Percentiles rank a stretch among this genome's conserved stretches.
phyloP scores from a whole-genome alignment of 1,140 invertebrate species.

The Dendroctonus valens region DNA sequence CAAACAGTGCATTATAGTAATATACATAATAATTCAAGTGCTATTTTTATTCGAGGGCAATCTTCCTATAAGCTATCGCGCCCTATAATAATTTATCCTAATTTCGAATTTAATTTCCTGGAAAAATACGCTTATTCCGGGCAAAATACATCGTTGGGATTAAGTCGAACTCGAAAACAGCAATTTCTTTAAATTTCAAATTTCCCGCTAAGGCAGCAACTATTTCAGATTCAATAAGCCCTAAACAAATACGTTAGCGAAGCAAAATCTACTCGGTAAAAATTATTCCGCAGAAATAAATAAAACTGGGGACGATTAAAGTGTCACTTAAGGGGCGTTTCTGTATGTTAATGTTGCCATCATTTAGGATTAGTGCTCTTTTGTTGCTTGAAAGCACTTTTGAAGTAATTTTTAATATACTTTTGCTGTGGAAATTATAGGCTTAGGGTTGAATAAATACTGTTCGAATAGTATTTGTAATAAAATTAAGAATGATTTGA shows the following conservation, averaged over 20 bases:
- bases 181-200: conserved; percentile 6
- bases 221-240: conserved; percentile 8
- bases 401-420: conserved; percentile 8
- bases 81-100: no score
- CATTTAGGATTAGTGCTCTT: conserved; percentile 20
- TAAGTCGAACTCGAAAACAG: neutral
- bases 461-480: no score
- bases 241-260: conserved; percentile 7
- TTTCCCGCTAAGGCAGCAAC: neutral
- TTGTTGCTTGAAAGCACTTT: conserved; percentile 5
- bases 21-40: no score
- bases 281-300: conserved; percentile 24
- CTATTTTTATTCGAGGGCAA: no score
- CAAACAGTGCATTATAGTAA: no score
- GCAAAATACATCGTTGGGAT: neutral
- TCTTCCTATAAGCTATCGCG: no score
- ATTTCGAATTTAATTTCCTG: no score
- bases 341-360: conserved; percentile 21
- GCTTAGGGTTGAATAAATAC: neutral
- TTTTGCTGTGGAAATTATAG: neutral
- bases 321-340: conserved; percentile 16
- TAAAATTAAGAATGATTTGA: no score
- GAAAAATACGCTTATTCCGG: no score
- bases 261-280: neutral
- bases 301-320: conserved; percentile 19